Evolutionary conservation across 2,797 vertebrate genomes (phyloP).

Genomic region (Epinephelus coioides): DNA sequence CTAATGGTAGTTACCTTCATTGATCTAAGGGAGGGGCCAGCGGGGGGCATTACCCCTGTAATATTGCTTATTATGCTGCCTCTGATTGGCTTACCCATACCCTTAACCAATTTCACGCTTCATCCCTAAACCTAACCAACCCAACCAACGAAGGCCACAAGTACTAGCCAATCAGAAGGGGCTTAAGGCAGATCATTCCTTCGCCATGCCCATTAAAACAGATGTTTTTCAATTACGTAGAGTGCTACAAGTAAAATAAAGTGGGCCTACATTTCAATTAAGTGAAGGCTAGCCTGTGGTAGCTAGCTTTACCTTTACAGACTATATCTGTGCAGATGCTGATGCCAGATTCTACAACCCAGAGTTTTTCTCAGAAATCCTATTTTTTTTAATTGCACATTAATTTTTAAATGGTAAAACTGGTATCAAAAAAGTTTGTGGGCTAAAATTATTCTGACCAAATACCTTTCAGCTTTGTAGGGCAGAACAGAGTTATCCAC

Average conservation of each 20-base stretch:
- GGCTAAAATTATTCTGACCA: neutral
- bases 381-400: neutral
- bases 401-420: neutral
- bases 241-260: neutral
- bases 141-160: too few relatives aligned
- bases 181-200: too few relatives aligned
- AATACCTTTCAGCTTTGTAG: neutral
- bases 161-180: too few relatives aligned
- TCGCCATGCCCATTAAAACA: neutral
- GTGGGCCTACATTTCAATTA: neutral
- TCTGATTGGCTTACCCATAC: too few relatives aligned
- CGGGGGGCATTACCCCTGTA: too few relatives aligned
- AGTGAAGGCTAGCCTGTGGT: neutral
- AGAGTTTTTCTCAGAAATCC: too few relatives aligned
- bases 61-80: too few relatives aligned
- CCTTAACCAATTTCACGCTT: too few relatives aligned
- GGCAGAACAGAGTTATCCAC: neutral
- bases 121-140: too few relatives aligned
- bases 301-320: neutral
- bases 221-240: neutral
- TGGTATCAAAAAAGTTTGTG: neutral
- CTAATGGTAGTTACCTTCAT: neutral
- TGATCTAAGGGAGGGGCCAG: too few relatives aligned
- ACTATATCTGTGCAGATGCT: neutral
- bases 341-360: neutral